Evolutionary conservation across 1,140 invertebrate species (phyloP), one percentile per base, ranked within the genome.

Genomic region (Caerostris extrusa): DNA sequence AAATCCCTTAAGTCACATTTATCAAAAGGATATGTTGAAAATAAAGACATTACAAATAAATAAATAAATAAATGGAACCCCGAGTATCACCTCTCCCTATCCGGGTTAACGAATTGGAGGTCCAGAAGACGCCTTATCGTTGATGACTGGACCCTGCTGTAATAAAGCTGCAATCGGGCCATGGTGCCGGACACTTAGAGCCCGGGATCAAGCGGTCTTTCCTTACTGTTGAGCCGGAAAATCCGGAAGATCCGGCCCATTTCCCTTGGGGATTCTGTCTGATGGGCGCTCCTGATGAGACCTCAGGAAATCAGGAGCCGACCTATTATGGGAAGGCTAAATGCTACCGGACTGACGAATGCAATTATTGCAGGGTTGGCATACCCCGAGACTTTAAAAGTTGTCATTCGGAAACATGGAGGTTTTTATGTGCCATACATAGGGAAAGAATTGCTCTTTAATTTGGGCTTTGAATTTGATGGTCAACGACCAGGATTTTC

Each of bases 221-320:
- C 92, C 92, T 93, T 93, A 93, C 92, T 93, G 92, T 93, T 93
- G 92, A 93, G 92, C 86, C 92, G 86, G 92, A 93, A 93, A 93
- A 93, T 93, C 92, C 92, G 69, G 86, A 50, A 93, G 86, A 89
- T 88, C 69, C 92, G 85, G 92, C 67, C 92, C 92, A 88, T 88
- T 93, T 93, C 86, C 92, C 92, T 56, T 69, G 12, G 92, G 92
- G 92, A 93, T 93, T 93, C 92, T 57, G 67, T 69, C 85, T 88
- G 92, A 93, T 93, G 92, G 92, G 56, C 58, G 19, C 34, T 55
- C 67, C 92, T 93, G 92, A 93, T 93, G 92, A 93, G 92, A 67
- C 92, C 34, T 14, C 55, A 60, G 92, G 71, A 93, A 93, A 93
- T 93, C 92, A 89, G 69, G 85, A 93, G 92, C 58, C 86, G 86